Conservation (phyloP, 2,113 vertebrate species). For the Corydoras maculifer region DNA sequence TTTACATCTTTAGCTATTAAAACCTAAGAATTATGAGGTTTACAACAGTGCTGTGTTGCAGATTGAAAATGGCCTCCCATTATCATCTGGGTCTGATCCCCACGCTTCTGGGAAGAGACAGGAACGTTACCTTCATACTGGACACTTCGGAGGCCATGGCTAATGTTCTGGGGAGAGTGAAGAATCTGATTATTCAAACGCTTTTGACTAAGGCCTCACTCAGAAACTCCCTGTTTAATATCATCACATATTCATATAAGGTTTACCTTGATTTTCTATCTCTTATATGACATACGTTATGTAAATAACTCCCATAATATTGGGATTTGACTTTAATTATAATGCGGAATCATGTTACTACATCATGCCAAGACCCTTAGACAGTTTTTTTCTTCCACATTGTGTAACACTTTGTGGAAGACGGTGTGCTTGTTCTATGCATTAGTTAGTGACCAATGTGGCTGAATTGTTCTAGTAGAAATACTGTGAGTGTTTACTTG, state of each 20-base stretch:
- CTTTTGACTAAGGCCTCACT: constrained; percentile 54
- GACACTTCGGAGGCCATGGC: constrained; percentile 54
- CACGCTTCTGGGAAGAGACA: constrained; percentile 47
- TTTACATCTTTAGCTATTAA: neutral
- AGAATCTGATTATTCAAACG: constrained; percentile 56
- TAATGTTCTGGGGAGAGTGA: constrained; percentile 49
- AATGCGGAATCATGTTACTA: no score
- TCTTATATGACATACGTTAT: no score
- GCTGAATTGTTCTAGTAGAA: no score
- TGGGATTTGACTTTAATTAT: no score
- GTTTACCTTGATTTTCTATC: constrained; percentile 34
- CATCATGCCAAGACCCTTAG: no score
- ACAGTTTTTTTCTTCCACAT: no score
- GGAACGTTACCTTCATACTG: constrained; percentile 54
- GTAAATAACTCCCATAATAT: no score
- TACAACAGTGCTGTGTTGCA: neutral
- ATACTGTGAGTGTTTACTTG: no score
- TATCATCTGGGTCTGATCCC: constrained; percentile 35
- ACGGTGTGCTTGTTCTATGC: no score
- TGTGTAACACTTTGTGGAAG: no score
- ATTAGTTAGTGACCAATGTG: no score
- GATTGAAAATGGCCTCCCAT: constrained; percentile 26
- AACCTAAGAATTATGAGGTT: neutral
- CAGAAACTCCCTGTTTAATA: constrained; percentile 61
- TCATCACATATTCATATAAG: constrained; percentile 57